Evolutionary conservation across 2,113 vertebrate genomes (phyloP).

Genomic region (Dipodomys stephensi): DNA sequence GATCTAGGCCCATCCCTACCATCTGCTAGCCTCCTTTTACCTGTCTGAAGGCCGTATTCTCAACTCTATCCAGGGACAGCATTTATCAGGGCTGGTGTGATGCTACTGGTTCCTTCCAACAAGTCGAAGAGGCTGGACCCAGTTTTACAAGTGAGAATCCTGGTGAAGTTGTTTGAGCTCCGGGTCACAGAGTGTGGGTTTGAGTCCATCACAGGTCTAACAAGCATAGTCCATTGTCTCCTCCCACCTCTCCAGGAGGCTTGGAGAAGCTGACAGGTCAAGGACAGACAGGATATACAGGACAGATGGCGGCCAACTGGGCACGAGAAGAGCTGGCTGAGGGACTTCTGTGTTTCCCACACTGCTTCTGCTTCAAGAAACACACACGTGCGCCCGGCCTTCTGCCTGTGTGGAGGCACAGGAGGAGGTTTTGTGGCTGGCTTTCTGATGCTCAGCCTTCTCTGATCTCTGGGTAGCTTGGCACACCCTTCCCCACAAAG

Average conservation of each 20-base stretch:
- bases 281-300: fast-evolving
- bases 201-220: background rate
- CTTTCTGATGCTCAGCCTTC: fast-evolving
- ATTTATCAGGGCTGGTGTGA: background rate
- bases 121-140: too few species aligned
- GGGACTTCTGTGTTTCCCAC: fast-evolving
- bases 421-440: background rate
- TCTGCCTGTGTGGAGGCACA: background rate
- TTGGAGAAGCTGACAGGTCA: background rate
- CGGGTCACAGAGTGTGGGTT: background rate
- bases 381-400: fast-evolving
- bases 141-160: background rate
- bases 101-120: background rate
- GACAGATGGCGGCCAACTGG: background rate
- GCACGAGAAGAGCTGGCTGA: background rate
- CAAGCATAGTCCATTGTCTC: background rate
- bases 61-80: background rate
- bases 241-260: background rate
- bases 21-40: background rate
- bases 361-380: background rate
- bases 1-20: background rate
- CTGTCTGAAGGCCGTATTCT: background rate
- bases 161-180: background rate
- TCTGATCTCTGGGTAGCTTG: background rate
- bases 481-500: background rate